Evolutionary conservation across 2,888 invertebrate species (phyloP), one percentile per base, ranked within the genome.

Genomic region (Dolomedes plantarius): DNA sequence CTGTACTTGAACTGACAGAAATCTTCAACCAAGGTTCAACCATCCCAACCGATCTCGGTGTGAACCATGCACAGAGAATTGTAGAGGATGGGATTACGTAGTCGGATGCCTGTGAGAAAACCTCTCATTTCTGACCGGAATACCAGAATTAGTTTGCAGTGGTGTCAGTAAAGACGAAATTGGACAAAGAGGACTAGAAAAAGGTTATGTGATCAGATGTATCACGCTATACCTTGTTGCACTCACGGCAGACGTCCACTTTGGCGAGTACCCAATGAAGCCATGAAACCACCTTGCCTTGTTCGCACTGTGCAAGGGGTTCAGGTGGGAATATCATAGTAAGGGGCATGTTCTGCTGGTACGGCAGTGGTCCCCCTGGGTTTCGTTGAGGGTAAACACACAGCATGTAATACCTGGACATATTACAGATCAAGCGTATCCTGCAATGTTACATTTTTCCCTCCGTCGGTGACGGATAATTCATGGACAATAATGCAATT

Each of bases 281-380:
- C 68, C 39, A 9, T 68, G n/a, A n/a, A n/a, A n/a, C 68, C 11
- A n/a, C 68, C 23, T 39, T 39, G 23, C 68, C 68, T 39, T 68
- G 1, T 27, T 19, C 3, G 39, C 68, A 5, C 1, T 39, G 7
- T 68, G 39, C 27, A 68, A 68, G 39, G 23, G 68, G n/a, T n/a
- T n/a, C n/a, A n/a, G 1, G 0, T 23, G 11, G 39, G 36, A n/a
- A n/a, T n/a, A 68, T 68, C 27, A 68, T 36, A 9, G 32, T 36
- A 27, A 68, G 68, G 36, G 19, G 39, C 6, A 39, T 68, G 36
- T 36, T 68, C 36, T 68, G 39, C 39, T 36, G 39, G 9, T 27
- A 68, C 2, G 19, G 36, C 68, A 39, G 6, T 68, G 39, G 23
- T n/a, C 39, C 5, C 39, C 0, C 39, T 68, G 3, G 23, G 39